Percentiles rank a stretch among this genome's conserved stretches.
Conservation (phyloP, 1,140 invertebrate species). For the Psilanteris sp. region DNA sequence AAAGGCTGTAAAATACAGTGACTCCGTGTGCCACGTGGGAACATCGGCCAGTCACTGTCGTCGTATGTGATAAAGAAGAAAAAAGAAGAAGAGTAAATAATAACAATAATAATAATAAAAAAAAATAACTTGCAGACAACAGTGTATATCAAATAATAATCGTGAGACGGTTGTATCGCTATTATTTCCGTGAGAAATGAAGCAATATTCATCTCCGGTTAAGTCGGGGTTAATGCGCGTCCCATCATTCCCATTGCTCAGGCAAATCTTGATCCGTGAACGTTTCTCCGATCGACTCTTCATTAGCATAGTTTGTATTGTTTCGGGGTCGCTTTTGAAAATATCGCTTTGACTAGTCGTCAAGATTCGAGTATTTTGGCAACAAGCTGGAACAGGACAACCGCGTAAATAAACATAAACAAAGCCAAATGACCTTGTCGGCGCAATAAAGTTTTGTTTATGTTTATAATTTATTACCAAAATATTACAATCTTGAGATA, state of each 20-base stretch:
- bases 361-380: too few relatives aligned
- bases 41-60: conserved; percentile 54
- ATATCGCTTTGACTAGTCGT: too few relatives aligned
- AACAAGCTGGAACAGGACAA: too few relatives aligned
- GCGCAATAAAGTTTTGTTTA: too few relatives aligned
- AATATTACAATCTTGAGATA: too few relatives aligned
- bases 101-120: conserved; percentile 36
- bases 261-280: conserved; percentile 8
- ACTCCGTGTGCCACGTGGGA: conserved; percentile 66
- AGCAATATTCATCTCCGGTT: conserved; percentile 48
- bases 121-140: conserved; percentile 38
- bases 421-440: too few relatives aligned
- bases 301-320: conserved; percentile 23
- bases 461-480: too few relatives aligned
- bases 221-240: conserved; percentile 13
- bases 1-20: conserved; percentile 67
- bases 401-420: too few relatives aligned
- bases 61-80: conserved; percentile 52
- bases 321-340: too few relatives aligned
- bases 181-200: conserved; percentile 62
- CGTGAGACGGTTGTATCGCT: conserved; percentile 54
- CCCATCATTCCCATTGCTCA: background rate
- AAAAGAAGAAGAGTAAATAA: conserved; percentile 52
- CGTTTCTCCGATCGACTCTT: conserved; percentile 1
- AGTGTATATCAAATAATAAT: conserved; percentile 60